A percentile compares a stretch with the other conserved stretches of the same genome.
Conservation (phyloP, 2,797 vertebrate species). For the Lycodopsis pacificus region DNA sequence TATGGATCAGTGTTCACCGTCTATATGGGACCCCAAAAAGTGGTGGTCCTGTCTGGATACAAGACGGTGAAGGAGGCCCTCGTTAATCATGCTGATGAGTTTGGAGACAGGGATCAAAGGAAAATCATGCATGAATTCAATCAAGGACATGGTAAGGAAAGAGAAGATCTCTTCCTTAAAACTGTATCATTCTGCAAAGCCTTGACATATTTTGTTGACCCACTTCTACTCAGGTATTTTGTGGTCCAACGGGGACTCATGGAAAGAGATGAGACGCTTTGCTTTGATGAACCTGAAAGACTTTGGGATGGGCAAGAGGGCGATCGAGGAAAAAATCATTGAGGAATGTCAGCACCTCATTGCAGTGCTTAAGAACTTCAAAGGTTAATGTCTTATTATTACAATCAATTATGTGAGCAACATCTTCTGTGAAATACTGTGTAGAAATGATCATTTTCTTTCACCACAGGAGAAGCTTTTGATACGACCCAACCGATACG, state of each 20-base stretch:
- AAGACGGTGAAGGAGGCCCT: constrained; percentile 67
- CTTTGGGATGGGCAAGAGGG: constrained; percentile 67
- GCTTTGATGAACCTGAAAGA: constrained; percentile 51
- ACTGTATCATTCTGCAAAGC: no score
- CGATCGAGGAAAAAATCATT: constrained; percentile 51
- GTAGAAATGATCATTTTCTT: no score
- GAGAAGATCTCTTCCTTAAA: background rate
- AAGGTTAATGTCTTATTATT: constrained; percentile 15
- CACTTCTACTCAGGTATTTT: constrained; percentile 28
- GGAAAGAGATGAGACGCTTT: constrained; percentile 67
- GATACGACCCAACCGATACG: background rate
- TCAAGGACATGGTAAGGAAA: constrained; percentile 45
- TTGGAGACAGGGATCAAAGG: constrained; percentile 31
- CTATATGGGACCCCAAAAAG: constrained; percentile 47
- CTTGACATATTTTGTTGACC: background rate
- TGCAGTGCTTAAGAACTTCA: constrained; percentile 8
- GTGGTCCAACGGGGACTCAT: constrained; percentile 50
- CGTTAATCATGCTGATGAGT: constrained; percentile 38
- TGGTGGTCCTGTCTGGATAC: constrained; percentile 65
- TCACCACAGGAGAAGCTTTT: constrained; percentile 44
- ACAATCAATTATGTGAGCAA: no score
- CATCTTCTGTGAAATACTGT: no score
- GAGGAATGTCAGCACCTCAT: constrained; percentile 51
- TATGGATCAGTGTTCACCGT: constrained; percentile 65
- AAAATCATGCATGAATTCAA: accelerated